Conservation (phyloP, 2,888 invertebrate species). For the Mantis religiosa region DNA sequence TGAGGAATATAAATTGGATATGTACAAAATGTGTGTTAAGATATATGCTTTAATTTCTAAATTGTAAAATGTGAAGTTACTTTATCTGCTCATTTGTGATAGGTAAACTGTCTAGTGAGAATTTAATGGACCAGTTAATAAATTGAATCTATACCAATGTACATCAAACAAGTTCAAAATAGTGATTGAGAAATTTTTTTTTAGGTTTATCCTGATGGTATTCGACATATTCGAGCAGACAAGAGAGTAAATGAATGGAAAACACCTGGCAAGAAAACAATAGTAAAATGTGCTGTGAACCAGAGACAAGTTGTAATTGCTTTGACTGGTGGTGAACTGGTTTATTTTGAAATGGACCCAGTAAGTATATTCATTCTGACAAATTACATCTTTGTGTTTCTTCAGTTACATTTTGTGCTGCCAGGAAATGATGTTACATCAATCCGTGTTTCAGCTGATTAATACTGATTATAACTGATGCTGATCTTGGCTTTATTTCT, state of each 20-base stretch:
- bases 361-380: slow-evolving; percentile 56
- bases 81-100: no score
- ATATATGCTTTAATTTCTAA: no score
- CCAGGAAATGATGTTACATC: neutral
- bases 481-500: neutral
- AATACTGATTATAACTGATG: neutral
- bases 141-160: no score
- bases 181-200: neutral
- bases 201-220: slow-evolving; percentile 94
- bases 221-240: slow-evolving; percentile 95
- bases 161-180: no score
- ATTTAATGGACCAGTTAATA: no score
- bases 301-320: slow-evolving; percentile 98
- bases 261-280: slow-evolving; percentile 94
- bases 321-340: slow-evolving; percentile 92
- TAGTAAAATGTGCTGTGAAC: slow-evolving; percentile 97
- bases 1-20: no score
- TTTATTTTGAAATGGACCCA: slow-evolving; percentile 99
- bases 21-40: no score
- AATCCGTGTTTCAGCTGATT: neutral
- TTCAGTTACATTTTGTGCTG: neutral
- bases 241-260: slow-evolving; percentile 99
- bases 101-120: no score
- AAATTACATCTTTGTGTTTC: neutral
- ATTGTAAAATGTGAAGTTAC: no score